Conservation (phyloP, 2,888 invertebrate species). For the Stenurella melanura region DNA sequence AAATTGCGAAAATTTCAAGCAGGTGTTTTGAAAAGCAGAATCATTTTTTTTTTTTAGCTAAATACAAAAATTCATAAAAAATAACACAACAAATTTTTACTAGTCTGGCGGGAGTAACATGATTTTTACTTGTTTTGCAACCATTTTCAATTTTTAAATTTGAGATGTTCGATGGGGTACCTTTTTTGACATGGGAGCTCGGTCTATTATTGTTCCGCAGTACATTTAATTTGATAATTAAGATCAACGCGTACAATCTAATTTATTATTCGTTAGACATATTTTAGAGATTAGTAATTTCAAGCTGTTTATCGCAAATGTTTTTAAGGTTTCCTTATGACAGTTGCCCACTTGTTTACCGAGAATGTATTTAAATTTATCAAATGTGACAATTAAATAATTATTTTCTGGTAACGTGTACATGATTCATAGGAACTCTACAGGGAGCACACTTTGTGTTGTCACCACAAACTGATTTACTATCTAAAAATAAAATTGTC, state of each 20-base stretch:
- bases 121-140: too few relatives aligned
- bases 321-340: not conserved
- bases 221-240: not conserved
- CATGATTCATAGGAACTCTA: not conserved
- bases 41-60: too few relatives aligned
- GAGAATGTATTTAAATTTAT: not conserved
- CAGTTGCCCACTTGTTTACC: not conserved
- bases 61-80: too few relatives aligned
- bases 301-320: conserved; percentile 7
- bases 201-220: not conserved
- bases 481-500: too few relatives aligned
- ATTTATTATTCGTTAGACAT: conserved; percentile 2
- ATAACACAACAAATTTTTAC: too few relatives aligned
- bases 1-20: too few relatives aligned
- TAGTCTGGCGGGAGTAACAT: too few relatives aligned
- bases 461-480: too few relatives aligned
- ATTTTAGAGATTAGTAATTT: conserved; percentile 3
- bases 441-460: not conserved
- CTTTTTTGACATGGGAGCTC: too few relatives aligned
- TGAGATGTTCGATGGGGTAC: too few relatives aligned
- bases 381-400: not conserved
- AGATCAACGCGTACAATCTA: not conserved
- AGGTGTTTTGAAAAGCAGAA: too few relatives aligned
- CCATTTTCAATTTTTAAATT: too few relatives aligned
- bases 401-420: not conserved